Base-by-base conservation (phyloP, 2,113 vertebrate species). In the Cercocebus atys region DNA sequence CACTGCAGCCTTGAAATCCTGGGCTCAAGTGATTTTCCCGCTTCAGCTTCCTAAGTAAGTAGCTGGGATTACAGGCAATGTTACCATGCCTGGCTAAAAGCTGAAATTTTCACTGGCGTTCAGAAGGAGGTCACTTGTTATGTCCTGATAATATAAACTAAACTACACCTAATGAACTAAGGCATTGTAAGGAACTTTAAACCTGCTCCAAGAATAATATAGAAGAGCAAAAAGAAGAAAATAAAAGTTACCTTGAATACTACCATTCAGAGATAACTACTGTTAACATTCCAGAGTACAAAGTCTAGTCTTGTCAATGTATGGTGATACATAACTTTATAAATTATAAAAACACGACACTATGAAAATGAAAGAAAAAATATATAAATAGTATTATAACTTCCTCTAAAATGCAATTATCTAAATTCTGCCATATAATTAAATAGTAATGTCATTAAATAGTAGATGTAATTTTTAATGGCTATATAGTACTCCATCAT, bases 401-500 rank as follows among this genome's bases (percentile, higher is more conserved):
- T 93, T 85, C 8, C 13, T 95, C 93, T 95, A 95, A 90, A 90
- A 93, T 45, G 16, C 13, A 93, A 75, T 95, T 80, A 80, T 68
- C 32, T 90, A 93, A 90, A 86, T 86, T 59, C 72, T 68, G 47
- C 14, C 47, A 75, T 14, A 57, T 55, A 18, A 80, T 73, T 85
- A 95, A 95, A 84, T 23, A 93, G 43, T 78, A 75, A 11, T 80
- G 32, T 43, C 47, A 59, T 47, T 85, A 93, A 85, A 66, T 64
- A 85, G 79, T 73, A 90, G 22, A 86, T 43, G 17, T 59, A 8
- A 86, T 87, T 91, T 84, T 81, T 81, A 93, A 81, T 81, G 18
- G 55, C n/a, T 86, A 76, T 35, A 79, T 52, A 59, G 12, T 70
- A 86, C 59, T 95, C 7, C 7, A 76, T 8, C 73, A 68, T 30